Conservation (phyloP, 2,797 vertebrate genomes). For the Loris lydekkerianus region DNA sequence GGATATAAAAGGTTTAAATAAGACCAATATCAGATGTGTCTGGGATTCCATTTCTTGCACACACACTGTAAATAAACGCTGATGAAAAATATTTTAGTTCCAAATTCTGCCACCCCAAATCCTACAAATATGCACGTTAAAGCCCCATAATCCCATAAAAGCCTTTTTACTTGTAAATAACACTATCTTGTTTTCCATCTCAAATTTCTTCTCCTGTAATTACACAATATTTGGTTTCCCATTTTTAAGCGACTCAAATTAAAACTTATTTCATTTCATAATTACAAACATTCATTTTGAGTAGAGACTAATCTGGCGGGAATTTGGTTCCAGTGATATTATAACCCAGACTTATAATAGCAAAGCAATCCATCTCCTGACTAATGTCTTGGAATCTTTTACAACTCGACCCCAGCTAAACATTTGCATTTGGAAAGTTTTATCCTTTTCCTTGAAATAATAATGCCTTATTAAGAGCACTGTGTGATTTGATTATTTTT, state of each 20-base stretch:
- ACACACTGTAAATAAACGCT: conserved; percentile 76
- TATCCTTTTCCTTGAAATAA: conserved; percentile 80
- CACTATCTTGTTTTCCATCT: conserved; percentile 86
- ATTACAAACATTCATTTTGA: conserved; percentile 88
- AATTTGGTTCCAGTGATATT: conserved; percentile 86
- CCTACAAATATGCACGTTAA: conserved; percentile 84
- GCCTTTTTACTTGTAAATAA: conserved; percentile 87
- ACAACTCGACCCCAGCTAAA: conserved; percentile 72
- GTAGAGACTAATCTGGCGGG: conserved; percentile 85
- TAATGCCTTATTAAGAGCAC: conserved; percentile 82
- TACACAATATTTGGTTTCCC: conserved; percentile 86
- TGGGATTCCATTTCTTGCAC: conserved; percentile 78
- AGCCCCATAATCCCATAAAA: conserved; percentile 81
- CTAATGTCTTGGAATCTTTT: conserved; percentile 82
- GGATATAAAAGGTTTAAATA: conserved; percentile 82
- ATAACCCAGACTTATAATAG: conserved; percentile 77
- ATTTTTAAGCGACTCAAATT: conserved; percentile 86
- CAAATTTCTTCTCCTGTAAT: conserved; percentile 84
- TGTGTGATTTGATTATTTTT: conserved; percentile 72
- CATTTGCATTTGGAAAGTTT: conserved; percentile 84
- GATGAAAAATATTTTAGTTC: conserved; percentile 84
- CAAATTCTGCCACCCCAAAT: conserved; percentile 79
- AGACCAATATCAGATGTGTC: conserved; percentile 80
- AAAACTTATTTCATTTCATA: conserved; percentile 87
- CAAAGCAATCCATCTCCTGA: conserved; percentile 81